Percentiles rank a stretch among this genome's conserved stretches.
These are phyloP conservation scores for Acrocephalus scirpaceus DNA, from an alignment of 2,797 vertebrate genomes.

Conservation along the genomic window DNA sequence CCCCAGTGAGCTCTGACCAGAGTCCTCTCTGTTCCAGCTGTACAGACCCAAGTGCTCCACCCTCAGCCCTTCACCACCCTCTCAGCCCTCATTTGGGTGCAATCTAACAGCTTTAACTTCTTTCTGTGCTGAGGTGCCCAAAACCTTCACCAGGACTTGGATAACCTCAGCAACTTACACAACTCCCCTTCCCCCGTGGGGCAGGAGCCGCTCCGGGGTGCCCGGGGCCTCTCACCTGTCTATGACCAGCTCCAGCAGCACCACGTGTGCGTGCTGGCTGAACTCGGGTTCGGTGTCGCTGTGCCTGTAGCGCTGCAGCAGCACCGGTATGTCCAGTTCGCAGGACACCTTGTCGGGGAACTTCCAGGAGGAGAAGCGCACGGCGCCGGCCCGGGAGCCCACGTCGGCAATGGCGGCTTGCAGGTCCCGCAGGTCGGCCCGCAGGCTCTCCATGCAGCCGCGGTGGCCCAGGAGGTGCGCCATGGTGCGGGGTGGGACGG, in stretches of 20 bases:
- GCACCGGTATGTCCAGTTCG: conserved; percentile 83
- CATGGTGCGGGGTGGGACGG: neutral
- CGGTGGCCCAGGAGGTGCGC: neutral
- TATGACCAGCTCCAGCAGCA: conserved; percentile 7
- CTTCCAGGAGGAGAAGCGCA: conserved; percentile 89
- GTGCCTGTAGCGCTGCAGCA: conserved; percentile 89
- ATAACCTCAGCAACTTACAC: neutral
- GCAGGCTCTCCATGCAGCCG: conserved; percentile 19
- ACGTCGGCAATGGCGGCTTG: conserved; percentile 87
- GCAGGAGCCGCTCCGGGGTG: neutral
- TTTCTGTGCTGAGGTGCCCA: neutral
- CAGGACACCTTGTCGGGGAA: conserved; percentile 90
- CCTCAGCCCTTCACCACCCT: neutral
- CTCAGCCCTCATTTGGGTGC: no score
- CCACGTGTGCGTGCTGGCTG: conserved; percentile 80
- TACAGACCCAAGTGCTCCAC: neutral
- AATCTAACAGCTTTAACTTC: neutral
- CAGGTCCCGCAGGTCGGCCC: conserved; percentile 84
- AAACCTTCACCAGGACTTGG: neutral
- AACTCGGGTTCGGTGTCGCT: conserved; percentile 83
- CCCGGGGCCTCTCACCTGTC: neutral
- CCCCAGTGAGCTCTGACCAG: neutral
- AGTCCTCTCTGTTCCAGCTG: neutral
- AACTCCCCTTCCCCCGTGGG: fast-evolving
- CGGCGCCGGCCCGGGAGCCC: conserved; percentile 84